Percentiles rank a stretch among this genome's conserved stretches.
phyloP scores from a whole-genome alignment of 2,797 vertebrate genomes.

The Cossypha caffra region DNA sequence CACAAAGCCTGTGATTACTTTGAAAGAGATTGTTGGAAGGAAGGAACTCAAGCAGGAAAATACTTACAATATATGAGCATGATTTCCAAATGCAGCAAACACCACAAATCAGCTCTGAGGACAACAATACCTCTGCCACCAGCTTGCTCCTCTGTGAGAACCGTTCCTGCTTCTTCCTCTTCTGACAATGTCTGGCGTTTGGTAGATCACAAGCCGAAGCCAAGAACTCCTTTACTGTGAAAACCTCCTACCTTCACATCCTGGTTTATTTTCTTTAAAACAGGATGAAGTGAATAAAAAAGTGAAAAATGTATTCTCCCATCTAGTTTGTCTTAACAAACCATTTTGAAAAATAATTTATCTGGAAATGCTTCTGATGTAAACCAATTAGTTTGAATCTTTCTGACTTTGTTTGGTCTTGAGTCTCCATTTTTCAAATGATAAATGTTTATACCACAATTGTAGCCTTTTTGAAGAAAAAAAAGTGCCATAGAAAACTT shows the following conservation, averaged over 20 bases:
- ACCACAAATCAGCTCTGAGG: background rate
- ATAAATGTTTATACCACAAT: background rate
- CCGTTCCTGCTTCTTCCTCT: background rate
- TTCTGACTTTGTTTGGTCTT: background rate
- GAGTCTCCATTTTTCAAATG: background rate
- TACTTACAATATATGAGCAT: background rate
- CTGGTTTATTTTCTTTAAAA: background rate
- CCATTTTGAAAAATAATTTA: background rate
- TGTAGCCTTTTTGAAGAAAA: background rate
- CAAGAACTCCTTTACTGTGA: background rate
- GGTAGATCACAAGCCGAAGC: background rate
- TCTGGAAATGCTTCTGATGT: background rate
- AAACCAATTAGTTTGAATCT: background rate
- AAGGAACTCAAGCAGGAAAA: background rate
- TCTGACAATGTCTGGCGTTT: background rate
- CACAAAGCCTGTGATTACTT: background rate
- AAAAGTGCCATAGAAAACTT: background rate
- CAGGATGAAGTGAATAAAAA: background rate
- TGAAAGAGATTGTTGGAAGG: background rate
- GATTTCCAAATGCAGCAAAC: background rate
- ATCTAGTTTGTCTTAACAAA: background rate
- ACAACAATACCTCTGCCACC: background rate
- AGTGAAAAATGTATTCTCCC: background rate
- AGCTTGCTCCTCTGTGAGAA: background rate
- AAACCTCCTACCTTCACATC: background rate